Conservation (phyloP, 2,888 invertebrate species). For the Eupithecia centaureata region DNA sequence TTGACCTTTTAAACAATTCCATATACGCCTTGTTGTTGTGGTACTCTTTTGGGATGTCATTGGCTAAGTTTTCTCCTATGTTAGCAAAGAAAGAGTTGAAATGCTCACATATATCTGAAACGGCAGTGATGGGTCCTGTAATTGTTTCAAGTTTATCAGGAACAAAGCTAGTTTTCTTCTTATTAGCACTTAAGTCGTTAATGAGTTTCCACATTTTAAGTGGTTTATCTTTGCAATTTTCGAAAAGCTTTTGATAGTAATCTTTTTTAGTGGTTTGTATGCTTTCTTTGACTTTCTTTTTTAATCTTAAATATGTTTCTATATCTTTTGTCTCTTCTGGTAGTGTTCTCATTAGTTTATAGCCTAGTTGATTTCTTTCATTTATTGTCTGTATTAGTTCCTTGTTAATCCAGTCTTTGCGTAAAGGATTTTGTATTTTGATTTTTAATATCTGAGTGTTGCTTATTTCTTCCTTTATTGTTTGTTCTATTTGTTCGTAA, state of each 20-base stretch:
- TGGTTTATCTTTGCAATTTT: constrained; percentile 2
- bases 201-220: constrained; percentile 12
- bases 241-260: constrained; percentile 2
- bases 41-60: constrained; percentile 1
- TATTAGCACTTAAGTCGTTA: constrained; percentile 1
- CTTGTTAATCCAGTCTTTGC: background rate
- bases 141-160: constrained; percentile 3
- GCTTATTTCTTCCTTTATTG: background rate
- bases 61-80: constrained; percentile 8
- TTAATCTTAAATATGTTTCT: background rate
- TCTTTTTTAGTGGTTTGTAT: background rate
- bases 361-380: background rate
- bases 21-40: constrained; percentile 5
- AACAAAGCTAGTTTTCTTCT: background rate
- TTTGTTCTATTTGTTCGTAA: background rate
- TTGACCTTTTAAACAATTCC: background rate
- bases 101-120: background rate
- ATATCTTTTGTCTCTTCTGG: background rate
- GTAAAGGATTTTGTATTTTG: background rate
- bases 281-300: background rate
- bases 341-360: background rate
- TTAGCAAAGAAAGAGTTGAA: constrained; percentile 11
- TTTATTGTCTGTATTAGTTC: background rate
- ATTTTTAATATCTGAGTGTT: background rate
- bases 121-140: background rate